Evolutionary conservation across 1,140 invertebrate genomes (phyloP).

Genomic region (Diachasma alloeum): DNA sequence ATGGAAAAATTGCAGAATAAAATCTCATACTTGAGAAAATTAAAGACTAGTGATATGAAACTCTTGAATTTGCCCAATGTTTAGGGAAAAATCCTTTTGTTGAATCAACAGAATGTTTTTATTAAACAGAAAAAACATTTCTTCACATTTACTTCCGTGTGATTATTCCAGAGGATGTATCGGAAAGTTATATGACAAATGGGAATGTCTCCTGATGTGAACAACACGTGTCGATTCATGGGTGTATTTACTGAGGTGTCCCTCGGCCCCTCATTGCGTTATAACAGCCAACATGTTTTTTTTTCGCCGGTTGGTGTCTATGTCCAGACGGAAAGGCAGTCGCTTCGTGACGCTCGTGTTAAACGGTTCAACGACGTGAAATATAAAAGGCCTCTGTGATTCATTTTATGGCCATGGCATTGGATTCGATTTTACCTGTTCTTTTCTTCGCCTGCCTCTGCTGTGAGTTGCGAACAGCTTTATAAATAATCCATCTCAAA

Average conservation of each 20-base stretch:
- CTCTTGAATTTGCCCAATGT: no score
- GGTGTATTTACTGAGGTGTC: background rate
- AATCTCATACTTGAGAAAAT: no score
- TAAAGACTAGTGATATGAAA: no score
- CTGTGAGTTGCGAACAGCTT: background rate
- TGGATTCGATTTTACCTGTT: background rate
- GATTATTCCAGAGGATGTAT: background rate
- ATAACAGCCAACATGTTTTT: background rate
- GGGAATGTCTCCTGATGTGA: background rate
- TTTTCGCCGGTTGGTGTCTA: constrained; percentile 29
- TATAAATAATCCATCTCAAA: no score
- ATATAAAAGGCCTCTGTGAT: background rate
- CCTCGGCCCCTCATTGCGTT: background rate
- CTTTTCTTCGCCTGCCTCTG: background rate
- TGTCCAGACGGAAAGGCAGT: constrained; percentile 46
- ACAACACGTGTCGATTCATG: background rate
- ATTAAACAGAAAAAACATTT: no score
- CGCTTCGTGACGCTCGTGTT: constrained; percentile 56
- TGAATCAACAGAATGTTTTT: no score
- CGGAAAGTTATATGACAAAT: background rate
- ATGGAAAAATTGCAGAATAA: no score
- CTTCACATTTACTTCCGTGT: no score
- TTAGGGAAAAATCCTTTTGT: no score
- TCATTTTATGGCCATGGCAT: constrained; percentile 11
- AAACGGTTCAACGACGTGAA: constrained; percentile 42